Percentiles rank a stretch among this genome's conserved stretches.
Conservation (phyloP, 2,797 vertebrate genomes). For the Aphelocoma californica region DNA sequence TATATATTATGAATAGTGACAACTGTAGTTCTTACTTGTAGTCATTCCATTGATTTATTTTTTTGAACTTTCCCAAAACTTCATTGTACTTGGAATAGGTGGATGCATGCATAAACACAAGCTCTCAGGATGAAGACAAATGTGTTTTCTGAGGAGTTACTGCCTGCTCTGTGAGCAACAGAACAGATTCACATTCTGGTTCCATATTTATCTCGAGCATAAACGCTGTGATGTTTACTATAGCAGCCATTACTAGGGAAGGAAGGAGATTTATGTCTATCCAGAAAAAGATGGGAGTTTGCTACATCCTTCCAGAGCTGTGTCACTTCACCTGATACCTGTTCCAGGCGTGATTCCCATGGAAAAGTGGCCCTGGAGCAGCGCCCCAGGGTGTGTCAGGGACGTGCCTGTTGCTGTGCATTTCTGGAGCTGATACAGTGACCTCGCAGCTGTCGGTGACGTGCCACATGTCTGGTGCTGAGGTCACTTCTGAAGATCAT, state of each 20-base stretch:
- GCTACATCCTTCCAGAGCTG: background rate
- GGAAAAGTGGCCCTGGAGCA: background rate
- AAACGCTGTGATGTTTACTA: background rate
- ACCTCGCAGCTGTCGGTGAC: background rate
- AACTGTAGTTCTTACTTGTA: background rate
- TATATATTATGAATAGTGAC: background rate
- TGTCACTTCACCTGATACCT: background rate
- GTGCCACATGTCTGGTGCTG: background rate
- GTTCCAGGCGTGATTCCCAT: rapidly evolving
- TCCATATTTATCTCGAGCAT: background rate
- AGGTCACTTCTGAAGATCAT: background rate
- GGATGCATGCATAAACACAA: background rate
- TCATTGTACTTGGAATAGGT: background rate
- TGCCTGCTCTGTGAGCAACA: background rate
- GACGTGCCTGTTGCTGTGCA: background rate
- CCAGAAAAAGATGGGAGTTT: background rate
- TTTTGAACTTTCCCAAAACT: background rate
- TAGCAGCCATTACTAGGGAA: background rate
- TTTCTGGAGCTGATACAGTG: background rate
- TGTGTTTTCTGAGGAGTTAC: background rate
- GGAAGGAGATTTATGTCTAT: background rate
- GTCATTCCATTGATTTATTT: background rate
- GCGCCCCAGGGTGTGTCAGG: background rate
- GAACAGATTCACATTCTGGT: background rate
- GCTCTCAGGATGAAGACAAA: background rate